Base-by-base conservation (phyloP, 2,888 invertebrate species). In the Lithophane socia region DNA sequence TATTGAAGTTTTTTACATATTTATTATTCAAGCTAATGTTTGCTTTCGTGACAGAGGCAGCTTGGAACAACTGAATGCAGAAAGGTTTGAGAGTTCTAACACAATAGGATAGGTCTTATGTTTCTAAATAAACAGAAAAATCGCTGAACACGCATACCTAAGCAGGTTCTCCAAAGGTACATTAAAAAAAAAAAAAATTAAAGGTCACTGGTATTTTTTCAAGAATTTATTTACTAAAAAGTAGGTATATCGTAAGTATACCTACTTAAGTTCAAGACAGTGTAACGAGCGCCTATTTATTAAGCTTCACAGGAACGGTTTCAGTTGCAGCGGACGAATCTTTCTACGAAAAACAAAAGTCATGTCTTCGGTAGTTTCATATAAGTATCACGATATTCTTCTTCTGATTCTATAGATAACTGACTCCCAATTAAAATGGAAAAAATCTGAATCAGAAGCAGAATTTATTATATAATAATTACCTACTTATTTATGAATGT, bases 241-340 rank as follows among this genome's bases (percentile, higher is more conserved):
- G 61, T 81, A 58, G 16, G 60, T 60, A 58, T 76, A 72, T 79
- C 68, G 29, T 29, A 29, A 80, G 64, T 86, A 73, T 81, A 76
- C 56, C 24, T 24, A 58, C 66, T 4, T 37, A 37, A 37, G 49
- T 76, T 87, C 58, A 83, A 83, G 77, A 79, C 79, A 77, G 73
- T 77, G 88, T 92, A 93, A 92, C 92, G 90, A 92, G 92, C 90
- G 90, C 82, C 83, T 90, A 89, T 92, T 92, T 91, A 91, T 91
- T 90, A 89, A 89, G 89, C 71, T 74, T 86, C n/a, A 37, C 47
- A 18, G 64, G 70, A 72, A 67, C 47, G 87, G 84, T 29, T 37
- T n/a, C 75, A 86, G 54, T 84, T 0, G 10, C n/a, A 77, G 79
- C 88, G 86, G 67, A 21, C 8, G 7, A 42, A 58, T 29, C 18